phyloP scores from a whole-genome alignment of 2,113 vertebrate genomes.

The Odocoileus virginianus region DNA sequence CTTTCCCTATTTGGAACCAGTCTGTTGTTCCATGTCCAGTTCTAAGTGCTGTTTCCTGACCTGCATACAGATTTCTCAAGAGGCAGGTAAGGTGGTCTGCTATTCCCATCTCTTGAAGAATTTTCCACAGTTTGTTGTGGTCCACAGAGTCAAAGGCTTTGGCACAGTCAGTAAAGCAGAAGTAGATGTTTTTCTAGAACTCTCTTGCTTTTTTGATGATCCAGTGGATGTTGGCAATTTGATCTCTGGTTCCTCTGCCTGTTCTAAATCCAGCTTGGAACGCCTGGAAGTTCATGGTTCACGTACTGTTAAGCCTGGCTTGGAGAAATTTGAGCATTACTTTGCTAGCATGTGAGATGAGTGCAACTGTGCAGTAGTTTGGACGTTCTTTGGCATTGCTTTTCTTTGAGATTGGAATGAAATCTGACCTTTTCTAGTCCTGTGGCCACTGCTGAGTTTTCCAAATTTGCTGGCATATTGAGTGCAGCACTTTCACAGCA shows the following conservation, averaged over 20 bases:
- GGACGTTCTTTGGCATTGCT: not conserved
- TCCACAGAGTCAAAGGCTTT: not conserved
- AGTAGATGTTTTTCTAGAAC: not conserved
- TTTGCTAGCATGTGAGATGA: not conserved
- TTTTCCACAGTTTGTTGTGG: not conserved
- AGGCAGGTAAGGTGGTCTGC: not conserved
- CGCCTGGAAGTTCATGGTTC: rapidly evolving
- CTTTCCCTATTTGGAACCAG: not conserved
- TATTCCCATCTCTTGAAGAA: not conserved
- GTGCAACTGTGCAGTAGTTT: not conserved
- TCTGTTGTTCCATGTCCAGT: not conserved
- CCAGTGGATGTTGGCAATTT: not conserved
- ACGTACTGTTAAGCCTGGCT: not conserved
- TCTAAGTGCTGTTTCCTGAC: not conserved
- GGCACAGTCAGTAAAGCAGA: not conserved
- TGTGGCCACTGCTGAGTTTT: not conserved
- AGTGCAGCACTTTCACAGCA: not conserved
- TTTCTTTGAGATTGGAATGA: not conserved
- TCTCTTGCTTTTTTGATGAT: not conserved
- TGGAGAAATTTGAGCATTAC: not conserved
- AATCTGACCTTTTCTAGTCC: not conserved
- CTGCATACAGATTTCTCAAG: not conserved
- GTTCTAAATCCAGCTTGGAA: not conserved
- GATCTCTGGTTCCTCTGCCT: not conserved
- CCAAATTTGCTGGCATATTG: not conserved